Evolutionary conservation across 2,113 vertebrate genomes (phyloP).

Genomic region (Pelusios castaneus): DNA sequence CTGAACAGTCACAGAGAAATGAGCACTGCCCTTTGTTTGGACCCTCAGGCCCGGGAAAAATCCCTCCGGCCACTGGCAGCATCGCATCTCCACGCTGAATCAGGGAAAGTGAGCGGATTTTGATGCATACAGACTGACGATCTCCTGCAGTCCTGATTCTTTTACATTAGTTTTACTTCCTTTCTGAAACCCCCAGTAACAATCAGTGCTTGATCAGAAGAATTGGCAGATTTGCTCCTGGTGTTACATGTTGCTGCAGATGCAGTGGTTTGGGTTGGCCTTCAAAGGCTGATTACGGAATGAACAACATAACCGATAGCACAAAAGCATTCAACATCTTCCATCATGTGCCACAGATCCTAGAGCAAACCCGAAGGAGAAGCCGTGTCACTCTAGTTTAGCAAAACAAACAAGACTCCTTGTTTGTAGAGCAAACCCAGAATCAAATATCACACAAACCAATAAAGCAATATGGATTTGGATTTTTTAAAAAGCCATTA

Average conservation of each 20-base stretch:
- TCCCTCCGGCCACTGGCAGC: not conserved
- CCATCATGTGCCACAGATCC: not conserved
- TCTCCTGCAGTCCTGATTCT: not conserved
- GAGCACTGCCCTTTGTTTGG: not conserved
- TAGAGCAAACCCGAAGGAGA: not conserved
- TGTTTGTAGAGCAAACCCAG: not conserved
- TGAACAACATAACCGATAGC: not conserved
- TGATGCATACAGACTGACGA: not conserved
- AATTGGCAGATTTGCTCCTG: not conserved
- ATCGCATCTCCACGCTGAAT: not conserved
- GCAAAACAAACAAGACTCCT: too few relatives aligned
- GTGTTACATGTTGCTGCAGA: not conserved
- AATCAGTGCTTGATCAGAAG: not conserved
- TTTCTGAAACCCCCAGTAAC: not conserved
- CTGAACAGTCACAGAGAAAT: not conserved
- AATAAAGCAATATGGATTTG: not conserved
- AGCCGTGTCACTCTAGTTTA: too few relatives aligned
- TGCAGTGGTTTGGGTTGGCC: constrained; percentile 13
- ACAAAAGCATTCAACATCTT: not conserved
- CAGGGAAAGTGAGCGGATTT: not conserved
- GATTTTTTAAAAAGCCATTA: not conserved
- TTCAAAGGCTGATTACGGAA: constrained; percentile 3
- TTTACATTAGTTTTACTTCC: constrained; percentile 22
- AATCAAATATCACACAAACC: not conserved
- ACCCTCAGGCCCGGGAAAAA: not conserved